Percentiles rank a stretch among this genome's conserved stretches.
Conservation (phyloP, 2,113 vertebrate species). For the Percopsis transmontana region DNA sequence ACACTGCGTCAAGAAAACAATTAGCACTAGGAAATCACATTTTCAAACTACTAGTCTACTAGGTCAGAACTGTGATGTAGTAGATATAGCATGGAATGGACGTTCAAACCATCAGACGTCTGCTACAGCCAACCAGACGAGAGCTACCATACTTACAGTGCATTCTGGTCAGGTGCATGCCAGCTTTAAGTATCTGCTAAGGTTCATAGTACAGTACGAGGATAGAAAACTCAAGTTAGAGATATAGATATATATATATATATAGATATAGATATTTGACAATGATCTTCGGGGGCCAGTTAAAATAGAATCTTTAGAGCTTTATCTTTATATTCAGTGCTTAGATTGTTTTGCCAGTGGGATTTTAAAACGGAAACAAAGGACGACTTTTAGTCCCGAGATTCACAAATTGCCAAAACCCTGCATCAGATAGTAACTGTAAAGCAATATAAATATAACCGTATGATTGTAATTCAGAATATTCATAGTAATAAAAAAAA, state of each 20-base stretch:
- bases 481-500: too few relatives aligned
- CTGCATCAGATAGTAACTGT: too few relatives aligned
- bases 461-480: too few relatives aligned
- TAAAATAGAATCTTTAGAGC: conserved; percentile 30
- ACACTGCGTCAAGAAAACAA: conserved; percentile 50
- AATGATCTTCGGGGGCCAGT: conserved; percentile 39
- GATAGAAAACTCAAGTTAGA: conserved; percentile 40
- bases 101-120: conserved; percentile 32
- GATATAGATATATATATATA: too few relatives aligned
- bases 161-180: conserved; percentile 68
- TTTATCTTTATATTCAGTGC: conserved; percentile 10
- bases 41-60: conserved; percentile 57
- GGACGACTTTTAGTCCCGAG: too few relatives aligned
- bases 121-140: conserved; percentile 34
- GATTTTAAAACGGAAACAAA: too few relatives aligned
- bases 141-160: conserved; percentile 64
- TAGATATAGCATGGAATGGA: conserved; percentile 18
- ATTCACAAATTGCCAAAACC: too few relatives aligned
- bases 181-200: conserved; percentile 55
- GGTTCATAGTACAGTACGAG: conserved; percentile 67
- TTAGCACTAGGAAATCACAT: conserved; percentile 65
- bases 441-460: too few relatives aligned
- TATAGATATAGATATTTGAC: neutral
- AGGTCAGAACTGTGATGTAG: conserved; percentile 14
- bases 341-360: neutral